A percentile compares a stretch with the other conserved stretches of the same genome.
phyloP scores from a whole-genome alignment of 2,888 invertebrate genomes.

The Morinoia aosen region DNA sequence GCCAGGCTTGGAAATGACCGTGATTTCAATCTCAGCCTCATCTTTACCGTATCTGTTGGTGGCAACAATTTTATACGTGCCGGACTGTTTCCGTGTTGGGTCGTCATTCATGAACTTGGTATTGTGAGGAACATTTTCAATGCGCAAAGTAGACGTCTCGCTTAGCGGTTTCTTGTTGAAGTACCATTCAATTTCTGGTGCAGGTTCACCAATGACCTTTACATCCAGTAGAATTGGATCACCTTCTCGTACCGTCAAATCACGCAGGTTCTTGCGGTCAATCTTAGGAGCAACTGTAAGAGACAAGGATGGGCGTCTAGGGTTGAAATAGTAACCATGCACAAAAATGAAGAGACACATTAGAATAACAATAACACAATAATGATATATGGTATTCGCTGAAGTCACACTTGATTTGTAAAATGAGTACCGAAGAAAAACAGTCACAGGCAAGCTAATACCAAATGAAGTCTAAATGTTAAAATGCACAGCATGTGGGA shows the following conservation, averaged over 20 bases:
- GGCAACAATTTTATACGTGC: slow-evolving; percentile 89
- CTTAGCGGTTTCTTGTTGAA: slow-evolving; percentile 84
- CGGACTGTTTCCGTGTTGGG: slow-evolving; percentile 89
- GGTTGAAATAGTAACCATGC: background rate
- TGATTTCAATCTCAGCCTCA: slow-evolving; percentile 90
- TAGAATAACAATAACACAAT: background rate
- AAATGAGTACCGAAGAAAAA: background rate
- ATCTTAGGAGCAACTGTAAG: slow-evolving; percentile 93
- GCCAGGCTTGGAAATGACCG: slow-evolving; percentile 88
- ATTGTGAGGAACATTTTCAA: slow-evolving; percentile 87
- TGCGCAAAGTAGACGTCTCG: slow-evolving; percentile 77
- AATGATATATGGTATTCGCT: background rate
- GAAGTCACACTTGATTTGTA: background rate
- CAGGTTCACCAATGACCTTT: slow-evolving; percentile 91
- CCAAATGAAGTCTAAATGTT: too few relatives aligned
- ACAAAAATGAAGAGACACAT: background rate
- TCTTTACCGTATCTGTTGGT: slow-evolving; percentile 90
- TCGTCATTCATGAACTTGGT: slow-evolving; percentile 89
- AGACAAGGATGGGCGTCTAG: slow-evolving; percentile 9
- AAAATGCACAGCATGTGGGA: background rate
- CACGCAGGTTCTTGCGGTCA: slow-evolving; percentile 88
- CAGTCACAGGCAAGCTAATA: background rate
- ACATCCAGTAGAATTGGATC: slow-evolving; percentile 92
- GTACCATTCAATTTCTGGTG: slow-evolving; percentile 90
- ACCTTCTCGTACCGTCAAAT: slow-evolving; percentile 90